Conservation (phyloP, 2,113 vertebrate species). For the Bostrychus sinensis region DNA sequence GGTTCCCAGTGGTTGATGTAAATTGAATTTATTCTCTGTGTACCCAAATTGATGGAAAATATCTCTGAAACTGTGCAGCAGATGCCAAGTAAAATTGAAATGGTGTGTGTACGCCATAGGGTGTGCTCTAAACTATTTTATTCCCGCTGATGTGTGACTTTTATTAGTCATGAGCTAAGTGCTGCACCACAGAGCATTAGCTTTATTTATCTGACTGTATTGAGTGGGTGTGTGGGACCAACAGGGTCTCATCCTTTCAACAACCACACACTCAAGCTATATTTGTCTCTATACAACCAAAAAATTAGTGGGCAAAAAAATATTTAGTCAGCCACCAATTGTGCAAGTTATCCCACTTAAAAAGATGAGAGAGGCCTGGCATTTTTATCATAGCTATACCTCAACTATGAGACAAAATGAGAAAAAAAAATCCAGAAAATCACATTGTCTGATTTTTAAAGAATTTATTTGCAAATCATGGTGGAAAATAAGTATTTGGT, state of each 20-base stretch:
- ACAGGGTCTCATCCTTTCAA: slow-evolving; percentile 31
- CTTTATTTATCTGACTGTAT: slow-evolving; percentile 41
- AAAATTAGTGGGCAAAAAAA: background rate
- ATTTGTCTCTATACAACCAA: slow-evolving; percentile 37
- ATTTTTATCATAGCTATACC: too few species aligned
- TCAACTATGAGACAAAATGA: too few species aligned
- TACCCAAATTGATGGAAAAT: slow-evolving; percentile 19
- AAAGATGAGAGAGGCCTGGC: too few species aligned
- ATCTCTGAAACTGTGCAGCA: slow-evolving; percentile 6
- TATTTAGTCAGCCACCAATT: too few species aligned
- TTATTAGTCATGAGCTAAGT: slow-evolving; percentile 25
- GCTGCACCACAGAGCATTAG: slow-evolving; percentile 1
- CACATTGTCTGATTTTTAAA: too few species aligned
- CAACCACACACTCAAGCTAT: slow-evolving; percentile 14
- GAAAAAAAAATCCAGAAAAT: too few species aligned
- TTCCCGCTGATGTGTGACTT: slow-evolving; percentile 20
- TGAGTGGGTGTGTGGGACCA: slow-evolving; percentile 27
- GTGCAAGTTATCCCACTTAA: too few species aligned
- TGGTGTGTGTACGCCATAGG: background rate
- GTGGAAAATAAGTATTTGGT: too few species aligned
- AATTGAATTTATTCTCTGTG: slow-evolving; percentile 17
- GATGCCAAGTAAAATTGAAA: slow-evolving; percentile 21
- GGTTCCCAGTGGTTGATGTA: slow-evolving; percentile 10
- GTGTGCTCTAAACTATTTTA: slow-evolving; percentile 12
- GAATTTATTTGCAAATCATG: too few species aligned